Evolutionary conservation across 1,140 invertebrate species (phyloP), one percentile per base, ranked within the genome.

Genomic region (Vanessa atalanta): DNA sequence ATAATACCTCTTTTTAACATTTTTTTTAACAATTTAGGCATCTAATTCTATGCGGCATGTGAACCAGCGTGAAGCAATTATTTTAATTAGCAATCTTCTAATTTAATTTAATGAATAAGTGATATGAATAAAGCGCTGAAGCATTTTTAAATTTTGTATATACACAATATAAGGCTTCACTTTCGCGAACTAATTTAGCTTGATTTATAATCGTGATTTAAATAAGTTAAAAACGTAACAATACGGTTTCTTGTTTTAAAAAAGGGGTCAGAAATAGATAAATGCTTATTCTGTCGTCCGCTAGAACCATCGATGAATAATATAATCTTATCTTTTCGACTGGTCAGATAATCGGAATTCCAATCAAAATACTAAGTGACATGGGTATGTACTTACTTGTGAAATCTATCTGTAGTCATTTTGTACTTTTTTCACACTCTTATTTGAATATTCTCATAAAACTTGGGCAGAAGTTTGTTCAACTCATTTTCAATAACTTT

Each of bases 391-490:
- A 82, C 90, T 90, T 86, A 92, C 90, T 92, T 92, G 73, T 92
- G 90, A 80, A 92, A 92, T 78, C 90, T 87, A 77, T 92, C 89
- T 55, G 90, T 92, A 61, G 88, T 88, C 90, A 92, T 92, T 81
- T 86, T 86, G 67, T 43, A 71, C 43, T 55, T 71, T 70, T 66
- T 69, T 69, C 6, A 60, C 60, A 71, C 57, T 50, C 3, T 37
- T 48, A 16, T 37, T 69, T 57, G 70, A 77, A 55, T 70, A 48
- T 65, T 72, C 63, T 72, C 60, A 65, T 66, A 76, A 57, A 79
- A 79, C 60, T 69, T 66, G 23, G 51, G 12, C 67, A 73, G 64
- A 74, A 85, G 79, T 82, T 83, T 83, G 71, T 85, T 90, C 86
- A 88, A 88, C 85, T 91, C 89, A 90, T 91, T 88, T 89, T 87